Conservation (phyloP, 2,113 vertebrate genomes). For the Cromileptes altivelis region DNA sequence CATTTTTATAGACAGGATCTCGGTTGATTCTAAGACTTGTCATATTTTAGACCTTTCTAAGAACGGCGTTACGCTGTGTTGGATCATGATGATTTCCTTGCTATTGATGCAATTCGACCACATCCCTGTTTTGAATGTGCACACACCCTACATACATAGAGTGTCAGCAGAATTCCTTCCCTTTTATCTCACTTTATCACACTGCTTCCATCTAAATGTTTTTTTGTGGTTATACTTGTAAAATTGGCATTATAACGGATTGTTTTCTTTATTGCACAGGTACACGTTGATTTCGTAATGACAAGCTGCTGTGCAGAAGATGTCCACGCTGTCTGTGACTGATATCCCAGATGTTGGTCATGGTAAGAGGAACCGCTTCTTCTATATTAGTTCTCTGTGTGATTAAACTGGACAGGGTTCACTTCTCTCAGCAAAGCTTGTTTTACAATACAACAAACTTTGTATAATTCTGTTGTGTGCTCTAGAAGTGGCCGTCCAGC, state of each 20-base stretch:
- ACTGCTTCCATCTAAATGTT: not conserved
- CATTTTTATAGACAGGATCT: not conserved
- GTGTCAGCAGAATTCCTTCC: not conserved
- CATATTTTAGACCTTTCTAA: conserved; percentile 25
- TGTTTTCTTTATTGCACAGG: conserved; percentile 61
- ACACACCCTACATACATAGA: not conserved
- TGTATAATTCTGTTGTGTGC: not conserved
- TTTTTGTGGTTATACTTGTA: too few species aligned
- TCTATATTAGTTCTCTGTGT: not conserved
- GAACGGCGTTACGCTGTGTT: not conserved
- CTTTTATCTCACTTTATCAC: not conserved
- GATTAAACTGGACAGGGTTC: not conserved
- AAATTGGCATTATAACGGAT: not conserved
- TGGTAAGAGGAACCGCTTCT: conserved; percentile 76
- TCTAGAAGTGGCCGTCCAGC: not conserved
- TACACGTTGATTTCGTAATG: conserved; percentile 85
- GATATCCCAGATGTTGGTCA: conserved; percentile 89
- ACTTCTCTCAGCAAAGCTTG: not conserved
- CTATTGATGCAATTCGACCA: not conserved
- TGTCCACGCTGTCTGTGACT: conserved; percentile 87
- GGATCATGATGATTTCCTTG: not conserved
- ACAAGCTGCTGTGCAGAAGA: conserved; percentile 87
- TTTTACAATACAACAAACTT: not conserved
- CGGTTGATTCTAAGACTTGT: not conserved
- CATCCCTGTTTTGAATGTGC: conserved; percentile 13